phyloP scores from a whole-genome alignment of 37 sponge, comb jelly and placozoan species.

The Aplysina aerophoba region DNA sequence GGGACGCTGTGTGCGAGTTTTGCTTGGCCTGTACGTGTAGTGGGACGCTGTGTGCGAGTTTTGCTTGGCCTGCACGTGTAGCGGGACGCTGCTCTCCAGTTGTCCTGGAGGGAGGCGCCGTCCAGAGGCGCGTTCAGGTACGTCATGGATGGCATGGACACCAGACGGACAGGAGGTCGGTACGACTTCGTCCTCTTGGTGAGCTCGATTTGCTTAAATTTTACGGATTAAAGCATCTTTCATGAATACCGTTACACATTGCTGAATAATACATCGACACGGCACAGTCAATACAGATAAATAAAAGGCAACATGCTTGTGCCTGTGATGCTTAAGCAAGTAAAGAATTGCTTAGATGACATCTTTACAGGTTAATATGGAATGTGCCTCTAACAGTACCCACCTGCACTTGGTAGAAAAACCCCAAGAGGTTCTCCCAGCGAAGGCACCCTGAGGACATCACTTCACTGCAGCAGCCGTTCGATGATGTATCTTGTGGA shows the following conservation, averaged over 20 bases:
- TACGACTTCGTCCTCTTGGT: conserved; percentile 72
- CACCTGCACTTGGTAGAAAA: conserved; percentile 37
- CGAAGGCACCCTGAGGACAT: conserved; percentile 65
- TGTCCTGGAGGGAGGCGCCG: conserved; percentile 65
- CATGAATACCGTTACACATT: too few species aligned
- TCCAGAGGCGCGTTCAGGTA: conserved; percentile 61
- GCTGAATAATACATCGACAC: too few species aligned
- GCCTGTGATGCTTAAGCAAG: too few species aligned
- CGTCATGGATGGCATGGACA: conserved; percentile 41
- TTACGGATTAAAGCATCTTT: too few species aligned
- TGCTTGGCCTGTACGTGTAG: too few species aligned
- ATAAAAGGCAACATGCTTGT: too few species aligned
- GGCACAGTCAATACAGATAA: too few species aligned
- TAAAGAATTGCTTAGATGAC: neutral
- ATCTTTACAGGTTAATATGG: neutral
- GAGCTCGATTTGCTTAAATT: neutral
- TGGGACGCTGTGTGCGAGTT: too few species aligned
- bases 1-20: too few species aligned
- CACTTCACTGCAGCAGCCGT: conserved; percentile 59
- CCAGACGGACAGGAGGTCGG: conserved; percentile 48
- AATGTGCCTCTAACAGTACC: neutral
- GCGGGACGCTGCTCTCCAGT: conserved; percentile 46
- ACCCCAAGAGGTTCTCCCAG: conserved; percentile 76
- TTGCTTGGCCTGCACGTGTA: too few species aligned
- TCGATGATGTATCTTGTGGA: too few species aligned